These are phyloP conservation scores for Channa striata DNA, from an alignment of 2,797 vertebrate species.

Conservation along the genomic window DNA sequence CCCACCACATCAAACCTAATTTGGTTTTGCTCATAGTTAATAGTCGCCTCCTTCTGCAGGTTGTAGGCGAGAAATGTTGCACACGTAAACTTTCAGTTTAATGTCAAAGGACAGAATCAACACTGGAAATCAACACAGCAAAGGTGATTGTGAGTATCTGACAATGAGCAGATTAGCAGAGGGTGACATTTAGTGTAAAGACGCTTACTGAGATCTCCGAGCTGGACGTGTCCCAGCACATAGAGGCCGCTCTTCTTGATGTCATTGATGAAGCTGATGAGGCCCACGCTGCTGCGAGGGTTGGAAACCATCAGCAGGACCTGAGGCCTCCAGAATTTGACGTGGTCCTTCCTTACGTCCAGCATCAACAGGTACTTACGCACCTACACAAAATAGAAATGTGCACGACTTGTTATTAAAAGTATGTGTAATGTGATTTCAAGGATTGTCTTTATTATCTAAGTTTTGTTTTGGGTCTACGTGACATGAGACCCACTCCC, in stretches of 20 bases:
- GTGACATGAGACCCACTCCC: neutral
- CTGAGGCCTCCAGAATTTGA: constrained; percentile 91
- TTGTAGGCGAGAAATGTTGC: constrained; percentile 30
- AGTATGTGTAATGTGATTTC: neutral
- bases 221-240: constrained; percentile 86
- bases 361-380: constrained; percentile 89
- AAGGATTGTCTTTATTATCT: neutral
- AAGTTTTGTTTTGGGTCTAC: neutral
- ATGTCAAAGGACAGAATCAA: neutral
- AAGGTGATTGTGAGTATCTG: too few species aligned
- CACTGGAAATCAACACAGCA: neutral
- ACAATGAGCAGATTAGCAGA: neutral
- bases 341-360: constrained; percentile 89
- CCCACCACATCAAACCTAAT: constrained; percentile 13
- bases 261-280: constrained; percentile 89
- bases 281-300: constrained; percentile 82
- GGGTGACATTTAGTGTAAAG: neutral
- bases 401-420: neutral
- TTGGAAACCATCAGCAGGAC: constrained; percentile 88
- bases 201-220: constrained; percentile 84
- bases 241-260: constrained; percentile 90
- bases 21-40: constrained; percentile 52
- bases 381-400: constrained; percentile 70
- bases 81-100: constrained; percentile 23
- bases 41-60: constrained; percentile 16